Evolutionary conservation across 2,888 invertebrate species (phyloP).

Genomic region (Villa cingulata): DNA sequence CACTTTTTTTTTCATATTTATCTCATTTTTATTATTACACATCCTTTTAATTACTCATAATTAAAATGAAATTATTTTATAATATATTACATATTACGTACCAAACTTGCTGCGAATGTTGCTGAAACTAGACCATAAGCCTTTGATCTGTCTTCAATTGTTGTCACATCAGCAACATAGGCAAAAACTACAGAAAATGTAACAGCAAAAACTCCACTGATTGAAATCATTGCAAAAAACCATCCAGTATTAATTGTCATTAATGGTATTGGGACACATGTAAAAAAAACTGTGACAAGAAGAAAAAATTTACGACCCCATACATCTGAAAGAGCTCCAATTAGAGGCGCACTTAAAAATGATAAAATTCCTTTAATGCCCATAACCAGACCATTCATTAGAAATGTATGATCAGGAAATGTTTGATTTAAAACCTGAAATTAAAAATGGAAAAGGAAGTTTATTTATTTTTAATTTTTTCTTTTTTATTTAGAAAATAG

Average conservation of each 20-base stretch:
- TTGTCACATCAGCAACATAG: conserved; percentile 98
- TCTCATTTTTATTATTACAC: neutral
- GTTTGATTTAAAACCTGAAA: conserved; percentile 77
- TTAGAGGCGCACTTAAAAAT: conserved; percentile 91
- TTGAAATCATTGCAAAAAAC: conserved; percentile 99
- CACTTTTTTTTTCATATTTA: neutral
- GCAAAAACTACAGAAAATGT: conserved; percentile 99
- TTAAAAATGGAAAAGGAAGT: neutral
- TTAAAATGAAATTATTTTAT: neutral
- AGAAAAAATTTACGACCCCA: conserved; percentile 98
- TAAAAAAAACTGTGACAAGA: conserved; percentile 94
- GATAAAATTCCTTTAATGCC: conserved; percentile 96
- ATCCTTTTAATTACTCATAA: too few species aligned
- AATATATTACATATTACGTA: conserved; percentile 16
- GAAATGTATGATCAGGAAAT: conserved; percentile 96
- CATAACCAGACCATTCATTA: conserved; percentile 99
- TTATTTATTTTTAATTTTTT: too few species aligned
- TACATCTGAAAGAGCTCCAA: conserved; percentile 94
- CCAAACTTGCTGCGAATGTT: conserved; percentile 97
- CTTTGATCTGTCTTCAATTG: conserved; percentile 84
- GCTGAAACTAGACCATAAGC: conserved; percentile 98
- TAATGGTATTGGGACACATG: conserved; percentile 95
- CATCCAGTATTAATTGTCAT: conserved; percentile 99
- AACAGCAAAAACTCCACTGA: conserved; percentile 97
- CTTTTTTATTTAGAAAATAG: too few species aligned